Base-by-base conservation (phyloP, 1,140 invertebrate genomes). In the Semibalanus balanoides region DNA sequence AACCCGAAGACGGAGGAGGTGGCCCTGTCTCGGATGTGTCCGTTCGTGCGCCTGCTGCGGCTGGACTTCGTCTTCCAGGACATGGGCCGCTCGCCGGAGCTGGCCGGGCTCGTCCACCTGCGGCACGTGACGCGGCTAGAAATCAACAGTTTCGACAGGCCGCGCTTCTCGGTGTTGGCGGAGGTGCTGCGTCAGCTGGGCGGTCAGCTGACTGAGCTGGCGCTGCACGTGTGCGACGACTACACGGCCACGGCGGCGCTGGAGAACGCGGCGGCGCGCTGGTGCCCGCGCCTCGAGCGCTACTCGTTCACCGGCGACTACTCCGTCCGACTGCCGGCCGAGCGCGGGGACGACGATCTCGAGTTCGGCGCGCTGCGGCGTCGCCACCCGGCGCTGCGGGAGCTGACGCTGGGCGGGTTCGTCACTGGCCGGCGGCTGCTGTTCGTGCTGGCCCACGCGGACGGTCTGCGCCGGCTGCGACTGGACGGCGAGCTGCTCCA, bases 11-110 rank as follows among this genome's bases (percentile, higher is more conserved):
- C 77, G 9, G 76, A 78, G 72, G 78, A 79, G 31, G 27, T 79
- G 5, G 64, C 77, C 27, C 74, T 77, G 27, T 64, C 77, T 25
- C 70, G 70, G 1, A 76, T 79, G 0, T 79, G 77, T 31, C 78
- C 78, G 9, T 30, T 74, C 14, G 51, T 79, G 30, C 73, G 77
- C 35, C 76, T 75, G 19, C 74, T 79, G 29, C 28, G 77, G 31
- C 74, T 79, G 22, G 78, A 79, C 74, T 79, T 79, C 74, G 73
- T 79, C 11, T 76, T 79, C 31, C 78, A 79, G 29, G 78, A 79
- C 51, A 73, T 79, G 30, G 40, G 28, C 25, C 76, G 76, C 11
- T 74, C 76, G 69, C 78, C 78, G 29, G 78, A 79, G 27, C 72
- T 79, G 22, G 72, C 14, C 51, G 51, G 51, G 9, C 51, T 64